These are phyloP conservation scores for Pristionchus pacificus DNA, from an alignment of 1,140 invertebrate species.

Conservation along the genomic window DNA sequence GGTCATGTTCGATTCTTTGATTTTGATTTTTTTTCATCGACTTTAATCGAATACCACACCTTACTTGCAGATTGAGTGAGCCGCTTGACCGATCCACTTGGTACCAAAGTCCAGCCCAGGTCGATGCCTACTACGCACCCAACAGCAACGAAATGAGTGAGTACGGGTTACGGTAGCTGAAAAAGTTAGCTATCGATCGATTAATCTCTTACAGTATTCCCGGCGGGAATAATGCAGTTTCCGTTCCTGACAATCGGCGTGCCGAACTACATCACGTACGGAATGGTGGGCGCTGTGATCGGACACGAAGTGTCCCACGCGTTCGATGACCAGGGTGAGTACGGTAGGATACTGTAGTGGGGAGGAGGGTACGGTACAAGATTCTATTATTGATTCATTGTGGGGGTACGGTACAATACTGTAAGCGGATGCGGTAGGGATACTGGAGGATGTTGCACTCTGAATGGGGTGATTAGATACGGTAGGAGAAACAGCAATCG, in stretches of 20 bases:
- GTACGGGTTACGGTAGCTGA: slow-evolving; percentile 13
- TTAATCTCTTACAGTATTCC: slow-evolving; percentile 46
- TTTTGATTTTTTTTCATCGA: too few relatives aligned
- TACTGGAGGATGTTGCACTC: too few relatives aligned
- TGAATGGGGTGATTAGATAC: too few relatives aligned
- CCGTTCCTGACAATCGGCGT: slow-evolving; percentile 44
- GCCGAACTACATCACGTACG: slow-evolving; percentile 48
- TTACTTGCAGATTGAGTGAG: slow-evolving; percentile 11
- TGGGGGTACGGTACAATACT: too few relatives aligned
- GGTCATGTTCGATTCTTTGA: too few relatives aligned
- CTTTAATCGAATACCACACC: neutral
- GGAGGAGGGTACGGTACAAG: too few relatives aligned
- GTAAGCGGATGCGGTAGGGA: too few relatives aligned
- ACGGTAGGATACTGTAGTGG: too few relatives aligned
- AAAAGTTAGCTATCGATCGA: slow-evolving; percentile 7
- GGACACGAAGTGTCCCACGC: slow-evolving; percentile 49
- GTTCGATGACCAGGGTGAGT: slow-evolving; percentile 40
- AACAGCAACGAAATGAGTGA: slow-evolving; percentile 52
- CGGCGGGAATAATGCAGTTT: slow-evolving; percentile 51
- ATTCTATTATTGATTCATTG: neutral
- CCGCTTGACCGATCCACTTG: slow-evolving; percentile 35
- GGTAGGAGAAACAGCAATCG: too few relatives aligned
- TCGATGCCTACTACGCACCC: slow-evolving; percentile 49
- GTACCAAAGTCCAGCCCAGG: slow-evolving; percentile 51
- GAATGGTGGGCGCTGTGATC: slow-evolving; percentile 47